phyloP scores from a whole-genome alignment of 2,797 vertebrate genomes.

The Alca torda region DNA sequence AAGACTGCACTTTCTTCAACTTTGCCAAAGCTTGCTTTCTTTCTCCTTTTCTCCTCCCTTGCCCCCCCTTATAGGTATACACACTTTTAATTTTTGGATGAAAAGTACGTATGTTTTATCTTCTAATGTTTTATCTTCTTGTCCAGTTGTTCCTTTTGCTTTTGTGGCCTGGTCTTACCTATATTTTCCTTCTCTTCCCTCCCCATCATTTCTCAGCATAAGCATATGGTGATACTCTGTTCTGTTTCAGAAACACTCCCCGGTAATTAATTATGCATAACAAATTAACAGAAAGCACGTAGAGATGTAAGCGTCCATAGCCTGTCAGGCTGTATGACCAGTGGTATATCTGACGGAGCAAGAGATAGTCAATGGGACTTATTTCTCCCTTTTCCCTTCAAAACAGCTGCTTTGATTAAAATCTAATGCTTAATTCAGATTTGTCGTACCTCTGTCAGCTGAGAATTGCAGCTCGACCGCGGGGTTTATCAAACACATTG shows the following conservation, averaged over 20 bases:
- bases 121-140: neutral
- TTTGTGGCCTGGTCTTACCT: neutral
- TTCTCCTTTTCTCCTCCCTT: neutral
- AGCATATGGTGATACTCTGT: neutral
- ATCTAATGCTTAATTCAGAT: neutral
- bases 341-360: neutral
- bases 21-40: constrained; percentile 29
- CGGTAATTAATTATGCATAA: neutral
- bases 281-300: neutral
- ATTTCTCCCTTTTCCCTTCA: neutral
- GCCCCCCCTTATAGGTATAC: neutral
- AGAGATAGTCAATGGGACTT: neutral
- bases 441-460: neutral
- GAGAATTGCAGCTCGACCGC: neutral
- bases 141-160: neutral
- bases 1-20: constrained; percentile 39
- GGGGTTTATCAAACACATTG: neutral
- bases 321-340: neutral
- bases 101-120: neutral
- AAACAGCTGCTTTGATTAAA: constrained; percentile 1
- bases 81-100: neutral
- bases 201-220: neutral
- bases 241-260: neutral
- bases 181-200: neutral
- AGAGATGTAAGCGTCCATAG: neutral